These are phyloP conservation scores for Tachuris rubrigastra DNA, from an alignment of 2,113 vertebrate species.

Conservation along the genomic window DNA sequence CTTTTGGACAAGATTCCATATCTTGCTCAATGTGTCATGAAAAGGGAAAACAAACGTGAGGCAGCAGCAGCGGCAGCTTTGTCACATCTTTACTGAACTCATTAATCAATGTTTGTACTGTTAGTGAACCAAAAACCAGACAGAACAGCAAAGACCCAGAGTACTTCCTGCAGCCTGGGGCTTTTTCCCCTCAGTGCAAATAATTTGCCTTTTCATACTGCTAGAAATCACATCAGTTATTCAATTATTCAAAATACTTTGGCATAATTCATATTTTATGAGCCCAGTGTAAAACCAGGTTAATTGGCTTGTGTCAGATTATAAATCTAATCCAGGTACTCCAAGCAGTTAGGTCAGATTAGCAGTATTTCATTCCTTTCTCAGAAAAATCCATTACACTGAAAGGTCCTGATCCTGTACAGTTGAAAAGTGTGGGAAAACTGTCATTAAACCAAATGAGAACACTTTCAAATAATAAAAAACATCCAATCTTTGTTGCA, in stretches of 20 bases:
- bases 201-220: not conserved
- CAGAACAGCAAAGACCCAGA: not conserved
- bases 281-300: not conserved
- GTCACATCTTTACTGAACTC: slow-evolving; percentile 10
- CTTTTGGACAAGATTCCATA: slow-evolving; percentile 12
- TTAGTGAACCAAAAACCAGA: not conserved
- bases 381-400: not conserved
- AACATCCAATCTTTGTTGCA: not conserved
- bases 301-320: slow-evolving; percentile 46
- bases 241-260: slow-evolving; percentile 29
- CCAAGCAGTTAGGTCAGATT: not conserved
- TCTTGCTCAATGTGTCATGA: slow-evolving; percentile 16
- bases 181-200: not conserved
- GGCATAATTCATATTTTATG: not conserved
- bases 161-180: not conserved
- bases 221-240: not conserved
- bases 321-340: slow-evolving; percentile 27
- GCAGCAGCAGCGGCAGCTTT: not conserved
- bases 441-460: not conserved
- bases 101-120: not conserved
- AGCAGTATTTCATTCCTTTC: not conserved
- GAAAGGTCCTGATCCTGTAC: not conserved
- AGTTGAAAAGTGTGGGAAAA: not conserved
- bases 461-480: not conserved
- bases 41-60: slow-evolving; percentile 35